Evolutionary conservation across 2,113 vertebrate genomes (phyloP), one percentile per base, ranked within the genome.

Genomic region (Syngnathus typhle): DNA sequence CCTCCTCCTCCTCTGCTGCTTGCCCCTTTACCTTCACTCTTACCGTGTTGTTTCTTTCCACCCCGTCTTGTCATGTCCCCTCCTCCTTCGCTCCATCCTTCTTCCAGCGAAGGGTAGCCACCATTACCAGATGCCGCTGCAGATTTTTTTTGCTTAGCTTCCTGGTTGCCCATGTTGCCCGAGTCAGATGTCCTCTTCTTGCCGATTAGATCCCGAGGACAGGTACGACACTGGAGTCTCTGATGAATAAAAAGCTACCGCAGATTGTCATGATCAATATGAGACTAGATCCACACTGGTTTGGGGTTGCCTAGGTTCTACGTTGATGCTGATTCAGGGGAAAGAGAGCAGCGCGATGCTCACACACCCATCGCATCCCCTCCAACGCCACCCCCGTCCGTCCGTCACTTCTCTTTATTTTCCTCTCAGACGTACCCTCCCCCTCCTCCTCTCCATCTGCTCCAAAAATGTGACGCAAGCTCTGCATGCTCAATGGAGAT

Each of bases 111-210:
- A 54, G 87, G 86, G 54, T 78, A 89, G 88, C 89, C 89, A 87
- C 93, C 65, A 82, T 93, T 83, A 90, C 85, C 92, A 83, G 85
- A 78, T 43, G 83, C 49, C 16, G 74, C 78, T 32, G 84, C 65
- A 60, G 91, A 90, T 84, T 88, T 92, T 91, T 85, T 96, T 10
- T 93, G 93, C 88, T 97, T 99, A 13, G 92, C 95, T 75, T 98
- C 96, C 84, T 99, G 96, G 84, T 99, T 99, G 60, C 96, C 96
- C 96, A 99, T 99, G 85, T 84, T 88, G 79, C 70, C 55, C 46
- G 15, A 74, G 55, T 80, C 54, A 0, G 73, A 43, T 44, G 65
- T 47, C 43, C 68, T 49, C 41, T 61, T 38, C 27, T 49, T 32
- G 18, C 10, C 56, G 67, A 58, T 36, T 55, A 27, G 21, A 55